phyloP scores from a whole-genome alignment of 2,113 vertebrate genomes.

The Nannobrachium achirus region DNA sequence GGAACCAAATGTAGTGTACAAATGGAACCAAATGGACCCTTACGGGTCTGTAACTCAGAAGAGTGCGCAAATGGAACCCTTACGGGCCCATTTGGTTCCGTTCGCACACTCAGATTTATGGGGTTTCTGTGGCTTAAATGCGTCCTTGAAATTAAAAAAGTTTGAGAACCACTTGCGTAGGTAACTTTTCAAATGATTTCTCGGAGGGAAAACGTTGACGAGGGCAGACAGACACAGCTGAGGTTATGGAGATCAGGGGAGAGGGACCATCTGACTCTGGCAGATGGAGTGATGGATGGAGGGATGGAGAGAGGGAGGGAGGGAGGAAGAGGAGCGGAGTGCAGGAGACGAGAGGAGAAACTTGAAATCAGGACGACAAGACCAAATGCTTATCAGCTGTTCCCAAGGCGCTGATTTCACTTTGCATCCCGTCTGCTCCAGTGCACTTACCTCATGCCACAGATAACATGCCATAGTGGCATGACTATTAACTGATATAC shows the following conservation, averaged over 20 bases:
- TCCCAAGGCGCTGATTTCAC: slow-evolving; percentile 63
- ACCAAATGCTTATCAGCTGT: slow-evolving; percentile 62
- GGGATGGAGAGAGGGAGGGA: slow-evolving; percentile 43
- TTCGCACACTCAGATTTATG: too few species aligned
- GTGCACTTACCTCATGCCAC: slow-evolving; percentile 43
- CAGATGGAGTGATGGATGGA: slow-evolving; percentile 72
- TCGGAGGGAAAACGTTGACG: too few species aligned
- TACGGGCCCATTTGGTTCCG: too few species aligned
- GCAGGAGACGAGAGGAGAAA: slow-evolving; percentile 12
- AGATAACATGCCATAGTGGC: slow-evolving; percentile 11
- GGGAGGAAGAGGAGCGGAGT: slow-evolving; percentile 9
- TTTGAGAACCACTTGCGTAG: too few species aligned
- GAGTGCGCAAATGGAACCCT: too few species aligned
- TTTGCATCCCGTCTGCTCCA: slow-evolving; percentile 63
- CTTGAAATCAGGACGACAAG: slow-evolving; percentile 62
- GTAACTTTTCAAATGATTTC: too few species aligned
- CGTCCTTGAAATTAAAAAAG: too few species aligned
- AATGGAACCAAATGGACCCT: too few species aligned
- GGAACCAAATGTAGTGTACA: too few species aligned
- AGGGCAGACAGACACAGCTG: slow-evolving; percentile 31
- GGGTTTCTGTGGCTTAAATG: too few species aligned
- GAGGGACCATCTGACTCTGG: slow-evolving; percentile 71
- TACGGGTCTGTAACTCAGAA: too few species aligned
- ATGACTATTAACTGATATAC: background rate
- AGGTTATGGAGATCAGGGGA: slow-evolving; percentile 58